These are phyloP conservation scores for Syrrhaptes paradoxus DNA, from an alignment of 2,113 vertebrate genomes.

Conservation along the genomic window DNA sequence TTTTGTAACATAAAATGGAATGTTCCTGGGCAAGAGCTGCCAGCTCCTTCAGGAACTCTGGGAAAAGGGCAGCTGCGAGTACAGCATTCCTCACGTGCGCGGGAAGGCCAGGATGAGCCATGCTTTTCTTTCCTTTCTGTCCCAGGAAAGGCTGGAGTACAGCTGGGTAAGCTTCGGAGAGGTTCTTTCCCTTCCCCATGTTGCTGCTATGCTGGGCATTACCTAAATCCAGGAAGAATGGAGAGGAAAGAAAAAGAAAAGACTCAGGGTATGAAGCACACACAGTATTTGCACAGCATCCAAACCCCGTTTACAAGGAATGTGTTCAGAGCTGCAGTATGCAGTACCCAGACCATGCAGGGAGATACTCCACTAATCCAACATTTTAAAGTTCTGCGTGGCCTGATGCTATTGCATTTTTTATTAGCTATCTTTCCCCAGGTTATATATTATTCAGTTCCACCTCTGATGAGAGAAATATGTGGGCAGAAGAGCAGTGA, in stretches of 20 bases:
- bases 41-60: slow-evolving; percentile 96
- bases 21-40: slow-evolving; percentile 95
- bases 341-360: background rate
- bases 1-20: slow-evolving; percentile 87
- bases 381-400: background rate
- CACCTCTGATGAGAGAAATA: slow-evolving; percentile 14
- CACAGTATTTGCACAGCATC: background rate
- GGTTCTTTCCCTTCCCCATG: slow-evolving; percentile 51
- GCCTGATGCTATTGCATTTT: background rate
- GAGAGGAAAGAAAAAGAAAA: background rate
- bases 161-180: slow-evolving; percentile 63
- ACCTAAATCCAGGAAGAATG: slow-evolving; percentile 74
- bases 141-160: slow-evolving; percentile 74
- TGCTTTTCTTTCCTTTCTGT: slow-evolving; percentile 72
- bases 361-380: background rate
- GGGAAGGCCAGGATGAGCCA: slow-evolving; percentile 78
- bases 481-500: background rate
- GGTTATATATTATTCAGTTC: slow-evolving; percentile 38
- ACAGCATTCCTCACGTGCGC: slow-evolving; percentile 82
- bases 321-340: background rate
- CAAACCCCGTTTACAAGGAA: background rate
- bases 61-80: slow-evolving; percentile 91
- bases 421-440: background rate
- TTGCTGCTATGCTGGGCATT: slow-evolving; percentile 63
- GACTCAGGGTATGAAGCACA: background rate